A percentile compares a stretch with the other conserved stretches of the same genome.
Conservation (phyloP, 2,888 invertebrate genomes). For the Galeruca laticollis region DNA sequence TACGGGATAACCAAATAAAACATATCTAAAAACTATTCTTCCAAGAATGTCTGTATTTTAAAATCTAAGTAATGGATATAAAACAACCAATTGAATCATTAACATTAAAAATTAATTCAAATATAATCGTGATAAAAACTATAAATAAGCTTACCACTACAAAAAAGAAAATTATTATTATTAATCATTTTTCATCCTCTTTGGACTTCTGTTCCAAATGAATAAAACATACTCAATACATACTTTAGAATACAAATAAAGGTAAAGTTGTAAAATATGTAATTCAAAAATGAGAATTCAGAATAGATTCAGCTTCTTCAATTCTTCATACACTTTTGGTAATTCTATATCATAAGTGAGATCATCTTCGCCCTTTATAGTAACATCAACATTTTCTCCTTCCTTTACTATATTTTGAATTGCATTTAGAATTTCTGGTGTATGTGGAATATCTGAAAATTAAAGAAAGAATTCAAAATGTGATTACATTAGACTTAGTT, state of each 20-base stretch:
- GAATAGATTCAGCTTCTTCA: slow-evolving; percentile 43
- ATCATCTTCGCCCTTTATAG: slow-evolving; percentile 35
- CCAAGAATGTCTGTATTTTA: too few species aligned
- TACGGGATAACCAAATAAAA: too few species aligned
- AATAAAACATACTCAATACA: background rate
- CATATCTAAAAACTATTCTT: too few species aligned
- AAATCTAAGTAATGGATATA: too few species aligned
- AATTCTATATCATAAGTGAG: slow-evolving; percentile 51
- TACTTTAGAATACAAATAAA: background rate
- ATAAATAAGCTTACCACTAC: too few species aligned
- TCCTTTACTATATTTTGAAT: slow-evolving; percentile 46
- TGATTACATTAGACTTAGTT: too few species aligned
- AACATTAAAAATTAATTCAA: too few species aligned
- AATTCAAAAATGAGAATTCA: background rate
- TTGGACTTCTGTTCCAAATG: too few species aligned
- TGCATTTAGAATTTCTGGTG: slow-evolving; percentile 36
- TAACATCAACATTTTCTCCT: slow-evolving; percentile 44
- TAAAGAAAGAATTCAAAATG: background rate
- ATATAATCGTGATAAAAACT: too few species aligned
- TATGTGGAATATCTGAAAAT: slow-evolving; percentile 48
- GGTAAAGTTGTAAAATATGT: background rate
- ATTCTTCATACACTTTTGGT: slow-evolving; percentile 48
- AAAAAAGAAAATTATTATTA: too few species aligned
- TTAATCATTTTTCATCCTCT: too few species aligned
- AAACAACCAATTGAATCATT: too few species aligned